Conservation (phyloP, 1,140 invertebrate species). For the Sycophaga agraensis region DNA sequence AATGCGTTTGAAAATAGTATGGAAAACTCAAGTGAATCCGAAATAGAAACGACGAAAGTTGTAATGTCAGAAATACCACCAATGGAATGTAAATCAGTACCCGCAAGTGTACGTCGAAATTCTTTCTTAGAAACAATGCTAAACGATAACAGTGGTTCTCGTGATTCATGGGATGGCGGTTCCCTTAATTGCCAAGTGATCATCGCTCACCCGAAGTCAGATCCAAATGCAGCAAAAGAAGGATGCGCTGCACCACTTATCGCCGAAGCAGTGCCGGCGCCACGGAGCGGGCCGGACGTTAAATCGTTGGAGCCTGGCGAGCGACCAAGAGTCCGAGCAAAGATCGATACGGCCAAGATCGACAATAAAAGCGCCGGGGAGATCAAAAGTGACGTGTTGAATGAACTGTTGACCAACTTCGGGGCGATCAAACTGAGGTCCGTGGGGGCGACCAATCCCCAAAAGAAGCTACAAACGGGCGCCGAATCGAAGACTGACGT, state of each 20-base stretch:
- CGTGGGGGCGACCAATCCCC: slow-evolving; percentile 15
- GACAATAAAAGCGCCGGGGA: slow-evolving; percentile 35
- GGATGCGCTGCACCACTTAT: not conserved
- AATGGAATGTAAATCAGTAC: slow-evolving; percentile 17
- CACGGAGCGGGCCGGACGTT: not conserved
- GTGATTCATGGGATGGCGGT: not conserved
- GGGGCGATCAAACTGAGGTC: slow-evolving; percentile 46
- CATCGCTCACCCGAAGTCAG: slow-evolving; percentile 32
- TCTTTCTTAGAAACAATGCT: slow-evolving; percentile 48
- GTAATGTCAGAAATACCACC: not conserved
- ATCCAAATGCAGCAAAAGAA: not conserved
- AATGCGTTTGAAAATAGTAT: not conserved
- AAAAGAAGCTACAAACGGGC: too few relatives aligned
- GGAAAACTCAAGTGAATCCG: not conserved
- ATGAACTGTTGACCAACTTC: slow-evolving; percentile 50
- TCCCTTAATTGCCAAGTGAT: slow-evolving; percentile 33
- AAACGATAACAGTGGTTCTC: slow-evolving; percentile 26
- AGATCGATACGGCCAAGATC: not conserved
- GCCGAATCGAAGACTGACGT: not conserved
- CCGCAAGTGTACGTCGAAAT: slow-evolving; percentile 33
- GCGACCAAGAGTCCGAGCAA: not conserved
- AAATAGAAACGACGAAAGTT: not conserved
- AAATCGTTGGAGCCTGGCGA: not conserved
- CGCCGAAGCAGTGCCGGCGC: not conserved
- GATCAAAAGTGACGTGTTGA: slow-evolving; percentile 46